Evolutionary conservation across 2,797 vertebrate species (phyloP).

Genomic region (Petrocephalus sullivani): DNA sequence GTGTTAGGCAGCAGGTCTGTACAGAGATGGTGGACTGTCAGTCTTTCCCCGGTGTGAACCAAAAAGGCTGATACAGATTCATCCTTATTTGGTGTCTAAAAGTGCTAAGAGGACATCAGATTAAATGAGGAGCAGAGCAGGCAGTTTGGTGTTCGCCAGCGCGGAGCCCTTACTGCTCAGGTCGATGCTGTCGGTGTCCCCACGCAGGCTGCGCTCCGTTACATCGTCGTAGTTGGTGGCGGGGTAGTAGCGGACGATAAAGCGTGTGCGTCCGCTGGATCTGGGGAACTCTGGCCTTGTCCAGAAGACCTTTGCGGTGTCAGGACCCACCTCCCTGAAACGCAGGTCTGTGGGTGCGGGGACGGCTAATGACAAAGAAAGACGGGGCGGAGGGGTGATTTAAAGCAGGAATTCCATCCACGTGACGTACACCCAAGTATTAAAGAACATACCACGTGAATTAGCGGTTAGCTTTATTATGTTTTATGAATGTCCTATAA

Average conservation of each 20-base stretch:
- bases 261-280: conserved; percentile 66
- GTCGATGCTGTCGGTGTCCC: conserved; percentile 62
- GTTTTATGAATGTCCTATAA: neutral
- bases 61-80: neutral
- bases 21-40: conserved; percentile 7
- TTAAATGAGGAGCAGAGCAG: neutral
- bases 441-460: neutral
- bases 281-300: conserved; percentile 69
- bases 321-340: conserved; percentile 75
- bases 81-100: neutral
- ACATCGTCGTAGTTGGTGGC: conserved; percentile 80
- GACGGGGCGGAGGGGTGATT: neutral
- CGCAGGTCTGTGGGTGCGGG: conserved; percentile 80
- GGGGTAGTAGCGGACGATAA: conserved; percentile 80
- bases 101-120: neutral
- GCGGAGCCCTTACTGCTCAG: conserved; percentile 69
- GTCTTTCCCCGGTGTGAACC: neutral
- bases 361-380: conserved; percentile 64
- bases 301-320: conserved; percentile 82
- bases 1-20: conserved; percentile 87
- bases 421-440: neutral
- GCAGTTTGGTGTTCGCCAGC: neutral
- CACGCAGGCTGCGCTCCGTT: conserved; percentile 70
- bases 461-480: neutral
- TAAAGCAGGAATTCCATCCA: neutral